Evolutionary conservation across 2,797 vertebrate species (phyloP), one percentile per base, ranked within the genome.

Genomic region (Acropternis orthonyx): DNA sequence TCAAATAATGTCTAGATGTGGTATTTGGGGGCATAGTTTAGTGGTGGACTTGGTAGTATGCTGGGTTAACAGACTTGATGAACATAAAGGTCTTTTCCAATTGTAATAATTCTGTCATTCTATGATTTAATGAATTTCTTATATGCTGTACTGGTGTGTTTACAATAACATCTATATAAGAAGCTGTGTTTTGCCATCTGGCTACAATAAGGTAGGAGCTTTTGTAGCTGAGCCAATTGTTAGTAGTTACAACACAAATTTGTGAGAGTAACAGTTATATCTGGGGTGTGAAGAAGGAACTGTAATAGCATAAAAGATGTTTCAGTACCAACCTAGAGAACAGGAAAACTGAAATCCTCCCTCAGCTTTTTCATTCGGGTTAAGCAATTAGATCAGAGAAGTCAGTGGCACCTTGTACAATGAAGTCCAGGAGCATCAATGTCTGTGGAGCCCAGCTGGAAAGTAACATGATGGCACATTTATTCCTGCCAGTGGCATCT

Each of bases 371-470:
- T 73, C 9, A 28, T 46, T 62, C 9, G 3, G 23, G 4, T 48
- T 62, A 41, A 88, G 7, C 24, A 71, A 21, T 80, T 68, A 41
- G 52, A 92, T 74, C 46, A 27, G 75, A n/a, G 76, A 80, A 67
- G 27, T 83, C 72, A 88, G 30, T 61, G 72, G 21, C 69, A 92
- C 48, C 63, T 79, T 89, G 62, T 49, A 23, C 2, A 3, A 46
- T 34, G 39, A 63, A 68, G 41, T 75, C 65, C 30, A 23, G 74
- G 56, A 85, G 9, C 48, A 75, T 54, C 52, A 7, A n/a, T 66
- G 54, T 74, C 84, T 85, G 44, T 52, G 51, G 49, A 83, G 46
- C 63, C 32, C 73, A 89, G 85, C 76, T 91, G 89, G 85, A 73
- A 75, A 89, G 58, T 32, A 86, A 85, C n/a, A 21, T 52, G 58